Percentiles rank a stretch among this genome's conserved stretches.
phyloP scores from a whole-genome alignment of 2,113 vertebrate species.

The Puma concolor region DNA sequence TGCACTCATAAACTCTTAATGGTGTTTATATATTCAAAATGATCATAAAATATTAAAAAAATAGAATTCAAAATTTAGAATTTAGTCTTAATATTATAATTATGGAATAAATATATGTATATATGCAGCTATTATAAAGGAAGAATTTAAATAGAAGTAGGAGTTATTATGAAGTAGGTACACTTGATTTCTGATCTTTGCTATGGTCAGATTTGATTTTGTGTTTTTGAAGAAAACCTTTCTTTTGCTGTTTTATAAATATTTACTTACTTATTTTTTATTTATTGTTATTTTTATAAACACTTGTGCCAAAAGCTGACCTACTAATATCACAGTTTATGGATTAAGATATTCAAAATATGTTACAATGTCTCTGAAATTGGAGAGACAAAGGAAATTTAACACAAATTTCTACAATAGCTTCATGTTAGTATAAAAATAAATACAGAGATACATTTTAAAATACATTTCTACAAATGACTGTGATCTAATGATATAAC shows the following conservation, averaged over 20 bases:
- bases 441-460: not conserved
- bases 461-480: not conserved
- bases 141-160: not conserved
- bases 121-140: not conserved
- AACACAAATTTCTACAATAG: not conserved
- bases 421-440: not conserved
- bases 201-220: not conserved
- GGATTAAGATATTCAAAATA: not conserved
- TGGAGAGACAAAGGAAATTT: not conserved
- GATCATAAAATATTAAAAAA: not conserved
- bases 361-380: not conserved
- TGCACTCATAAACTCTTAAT: not conserved
- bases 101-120: not conserved
- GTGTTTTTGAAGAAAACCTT: not conserved
- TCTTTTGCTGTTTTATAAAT: not conserved
- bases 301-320: not conserved
- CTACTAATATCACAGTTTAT: not conserved
- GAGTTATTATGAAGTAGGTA: not conserved
- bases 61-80: not conserved
- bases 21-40: not conserved
- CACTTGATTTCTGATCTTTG: not conserved
- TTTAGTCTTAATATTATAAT: not conserved
- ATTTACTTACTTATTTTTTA: not conserved
- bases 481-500: not conserved
- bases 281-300: not conserved